These are phyloP conservation scores for Quadriops clusia DNA, from an alignment of 2,888 invertebrate genomes.

Conservation along the genomic window DNA sequence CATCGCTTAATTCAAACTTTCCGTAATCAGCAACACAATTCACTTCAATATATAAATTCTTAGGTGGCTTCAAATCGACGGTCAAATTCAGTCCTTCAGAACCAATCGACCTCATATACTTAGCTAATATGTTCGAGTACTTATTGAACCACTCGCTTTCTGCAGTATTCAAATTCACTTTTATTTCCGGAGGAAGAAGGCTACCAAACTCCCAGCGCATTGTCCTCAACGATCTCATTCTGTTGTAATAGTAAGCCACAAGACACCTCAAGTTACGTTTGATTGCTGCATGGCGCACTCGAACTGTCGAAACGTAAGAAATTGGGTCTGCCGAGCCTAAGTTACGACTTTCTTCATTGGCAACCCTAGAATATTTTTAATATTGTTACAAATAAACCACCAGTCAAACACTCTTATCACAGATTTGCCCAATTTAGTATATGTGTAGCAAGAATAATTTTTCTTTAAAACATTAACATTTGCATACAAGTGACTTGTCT, in stretches of 20 bases:
- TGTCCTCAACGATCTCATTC: slow-evolving; percentile 69
- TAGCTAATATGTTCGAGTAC: slow-evolving; percentile 75
- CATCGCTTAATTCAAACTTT: slow-evolving; percentile 86
- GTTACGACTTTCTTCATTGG: slow-evolving; percentile 10
- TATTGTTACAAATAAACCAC: too few species aligned
- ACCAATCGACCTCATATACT: slow-evolving; percentile 83
- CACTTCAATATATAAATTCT: slow-evolving; percentile 85
- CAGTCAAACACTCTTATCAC: too few species aligned
- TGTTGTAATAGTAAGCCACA: slow-evolving; percentile 68
- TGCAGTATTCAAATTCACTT: slow-evolving; percentile 62
- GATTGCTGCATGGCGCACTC: slow-evolving; percentile 73
- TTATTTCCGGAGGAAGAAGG: slow-evolving; percentile 75
- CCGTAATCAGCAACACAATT: slow-evolving; percentile 85
- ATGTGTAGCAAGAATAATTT: too few species aligned
- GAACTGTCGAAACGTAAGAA: slow-evolving; percentile 49
- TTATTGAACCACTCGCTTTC: slow-evolving; percentile 82
- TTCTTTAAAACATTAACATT: too few species aligned
- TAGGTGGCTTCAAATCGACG: slow-evolving; percentile 80
- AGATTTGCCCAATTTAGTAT: too few species aligned
- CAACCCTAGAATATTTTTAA: too few species aligned
- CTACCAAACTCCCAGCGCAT: slow-evolving; percentile 94
- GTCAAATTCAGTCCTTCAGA: slow-evolving; percentile 78
- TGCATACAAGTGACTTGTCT: too few species aligned
- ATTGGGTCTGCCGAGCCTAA: too few species aligned
- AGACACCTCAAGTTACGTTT: slow-evolving; percentile 85